Evolutionary conservation across 2,888 invertebrate species (phyloP).

Genomic region (Halictus quadricinctus): DNA sequence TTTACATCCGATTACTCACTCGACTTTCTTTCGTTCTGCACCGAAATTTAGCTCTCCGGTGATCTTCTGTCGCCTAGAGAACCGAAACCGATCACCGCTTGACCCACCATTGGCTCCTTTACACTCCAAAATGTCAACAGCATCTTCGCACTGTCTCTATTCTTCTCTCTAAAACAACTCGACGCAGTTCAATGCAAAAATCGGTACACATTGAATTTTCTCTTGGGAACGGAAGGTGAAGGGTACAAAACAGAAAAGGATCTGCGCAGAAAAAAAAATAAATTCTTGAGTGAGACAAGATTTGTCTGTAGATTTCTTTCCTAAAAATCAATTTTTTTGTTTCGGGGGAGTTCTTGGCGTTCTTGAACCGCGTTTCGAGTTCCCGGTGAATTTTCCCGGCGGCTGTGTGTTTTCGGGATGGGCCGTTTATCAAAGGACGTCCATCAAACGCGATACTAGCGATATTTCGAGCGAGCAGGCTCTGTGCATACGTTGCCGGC

Average conservation of each 20-base stretch:
- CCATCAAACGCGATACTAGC: background rate
- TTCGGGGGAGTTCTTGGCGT: background rate
- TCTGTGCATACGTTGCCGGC: constrained; percentile 23
- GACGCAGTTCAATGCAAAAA: too few species aligned
- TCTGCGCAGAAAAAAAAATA: background rate
- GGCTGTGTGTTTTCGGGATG: background rate
- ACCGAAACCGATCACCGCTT: background rate
- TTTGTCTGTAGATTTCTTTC: background rate
- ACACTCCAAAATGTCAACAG: background rate
- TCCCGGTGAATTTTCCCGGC: background rate
- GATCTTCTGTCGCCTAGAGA: constrained; percentile 13
- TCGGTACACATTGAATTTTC: background rate
- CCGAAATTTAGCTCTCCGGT: constrained; percentile 17
- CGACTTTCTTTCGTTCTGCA: constrained; percentile 29
- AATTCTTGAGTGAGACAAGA: background rate
- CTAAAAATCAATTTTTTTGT: background rate
- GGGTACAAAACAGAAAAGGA: too few species aligned
- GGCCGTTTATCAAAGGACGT: background rate
- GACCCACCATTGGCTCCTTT: background rate
- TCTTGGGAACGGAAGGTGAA: too few species aligned
- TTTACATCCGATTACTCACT: constrained; percentile 54
- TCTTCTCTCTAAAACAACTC: too few species aligned
- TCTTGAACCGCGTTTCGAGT: background rate
- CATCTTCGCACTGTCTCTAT: too few species aligned
- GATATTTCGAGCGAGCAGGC: constrained; percentile 25